Evolutionary conservation across 2,797 vertebrate species (phyloP).

Genomic region (Anabas testudineus): DNA sequence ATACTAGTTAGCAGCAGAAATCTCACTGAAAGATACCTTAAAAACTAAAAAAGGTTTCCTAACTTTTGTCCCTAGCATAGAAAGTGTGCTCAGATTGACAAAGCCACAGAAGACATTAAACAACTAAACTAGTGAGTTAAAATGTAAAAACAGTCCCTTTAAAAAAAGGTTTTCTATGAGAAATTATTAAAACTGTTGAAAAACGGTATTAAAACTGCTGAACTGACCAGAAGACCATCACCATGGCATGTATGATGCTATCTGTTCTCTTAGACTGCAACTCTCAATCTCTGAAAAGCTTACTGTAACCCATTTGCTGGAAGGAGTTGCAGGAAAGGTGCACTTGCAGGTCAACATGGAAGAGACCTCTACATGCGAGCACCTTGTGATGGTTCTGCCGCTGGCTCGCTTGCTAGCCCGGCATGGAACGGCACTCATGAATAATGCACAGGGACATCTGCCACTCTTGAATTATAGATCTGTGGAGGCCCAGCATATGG

Average conservation of each 20-base stretch:
- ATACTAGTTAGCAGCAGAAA: background rate
- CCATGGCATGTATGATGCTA: constrained; percentile 6
- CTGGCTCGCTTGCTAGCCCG: constrained; percentile 68
- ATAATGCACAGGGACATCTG: constrained; percentile 87
- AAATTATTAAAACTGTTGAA: background rate
- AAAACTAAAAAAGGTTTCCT: constrained; percentile 3
- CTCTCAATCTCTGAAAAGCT: constrained; percentile 33
- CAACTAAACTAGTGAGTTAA: constrained; percentile 8
- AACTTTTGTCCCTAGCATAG: background rate
- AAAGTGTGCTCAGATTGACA: background rate
- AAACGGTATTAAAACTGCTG: no score
- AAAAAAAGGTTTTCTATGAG: constrained; percentile 10
- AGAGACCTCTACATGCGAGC: constrained; percentile 69
- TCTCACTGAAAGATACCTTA: constrained; percentile 8
- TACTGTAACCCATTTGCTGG: constrained; percentile 39
- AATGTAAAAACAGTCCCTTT: background rate
- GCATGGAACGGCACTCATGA: constrained; percentile 80
- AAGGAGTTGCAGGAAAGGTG: constrained; percentile 49
- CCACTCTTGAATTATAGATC: constrained; percentile 88
- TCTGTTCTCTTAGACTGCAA: constrained; percentile 19
- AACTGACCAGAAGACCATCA: constrained; percentile 11
- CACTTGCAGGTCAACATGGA: constrained; percentile 68
- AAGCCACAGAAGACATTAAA: background rate
- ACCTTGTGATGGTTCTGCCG: constrained; percentile 69
- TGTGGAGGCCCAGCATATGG: constrained; percentile 84